phyloP scores from a whole-genome alignment of 2,888 invertebrate species.

The Steinernema hermaphroditum region DNA sequence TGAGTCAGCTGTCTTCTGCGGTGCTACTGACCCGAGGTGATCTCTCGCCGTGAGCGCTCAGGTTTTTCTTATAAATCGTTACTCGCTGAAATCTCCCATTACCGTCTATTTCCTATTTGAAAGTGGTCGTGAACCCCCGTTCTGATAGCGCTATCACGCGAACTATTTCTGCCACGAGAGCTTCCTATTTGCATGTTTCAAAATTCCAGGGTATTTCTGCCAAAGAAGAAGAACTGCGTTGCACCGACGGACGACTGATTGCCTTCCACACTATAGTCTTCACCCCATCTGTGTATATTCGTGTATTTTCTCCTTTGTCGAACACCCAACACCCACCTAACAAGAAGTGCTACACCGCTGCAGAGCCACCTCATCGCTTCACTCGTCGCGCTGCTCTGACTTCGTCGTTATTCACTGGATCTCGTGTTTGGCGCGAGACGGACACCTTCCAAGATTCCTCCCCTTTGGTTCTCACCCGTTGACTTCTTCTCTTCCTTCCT shows the following conservation, averaged over 20 bases:
- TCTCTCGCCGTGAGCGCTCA: too few relatives aligned
- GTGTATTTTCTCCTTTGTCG: neutral
- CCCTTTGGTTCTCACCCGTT: neutral
- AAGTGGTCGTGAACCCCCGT: too few relatives aligned
- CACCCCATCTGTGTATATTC: neutral
- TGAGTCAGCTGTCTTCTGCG: too few relatives aligned
- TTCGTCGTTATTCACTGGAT: neutral
- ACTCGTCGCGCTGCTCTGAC: neutral
- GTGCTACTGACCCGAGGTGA: too few relatives aligned
- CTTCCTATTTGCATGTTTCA: too few relatives aligned
- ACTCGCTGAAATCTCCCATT: too few relatives aligned
- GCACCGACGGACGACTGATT: conserved; percentile 2
- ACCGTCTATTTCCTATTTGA: too few relatives aligned
- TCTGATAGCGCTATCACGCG: too few relatives aligned
- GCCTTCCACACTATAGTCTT: conserved; percentile 2
- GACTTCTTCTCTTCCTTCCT: conserved; percentile 1
- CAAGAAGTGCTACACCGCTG: neutral
- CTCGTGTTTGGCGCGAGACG: conserved; percentile 18
- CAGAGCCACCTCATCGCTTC: neutral
- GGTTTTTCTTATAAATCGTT: too few relatives aligned
- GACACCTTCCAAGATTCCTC: conserved; percentile 18
- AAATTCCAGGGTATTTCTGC: conserved; percentile 6
- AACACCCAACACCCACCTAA: neutral
- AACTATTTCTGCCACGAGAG: neutral
- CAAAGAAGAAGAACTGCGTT: conserved; percentile 21